Base-by-base conservation (phyloP, 2,797 vertebrate genomes). In the Microcaecilia unicolor region DNA sequence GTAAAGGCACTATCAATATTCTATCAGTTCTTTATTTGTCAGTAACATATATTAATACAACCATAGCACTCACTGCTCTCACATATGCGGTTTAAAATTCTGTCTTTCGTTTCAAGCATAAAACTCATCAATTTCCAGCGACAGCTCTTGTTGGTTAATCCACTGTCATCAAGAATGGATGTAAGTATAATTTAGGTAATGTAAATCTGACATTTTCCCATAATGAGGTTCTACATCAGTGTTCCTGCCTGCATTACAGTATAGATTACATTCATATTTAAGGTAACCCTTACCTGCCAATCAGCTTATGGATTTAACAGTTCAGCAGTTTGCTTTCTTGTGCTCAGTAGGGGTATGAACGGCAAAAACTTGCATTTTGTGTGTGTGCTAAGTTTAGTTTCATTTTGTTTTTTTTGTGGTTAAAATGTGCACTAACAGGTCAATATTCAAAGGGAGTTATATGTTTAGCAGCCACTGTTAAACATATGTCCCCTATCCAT, bases 101-200 rank as follows among this genome's bases (percentile, higher is more conserved):
- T 35, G 23, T 28, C 44, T 35, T 45, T 4, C 2, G 10, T 34
- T 37, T 48, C 18, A 30, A 44, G 28, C 29, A 5, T 31, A 24
- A 31, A 44, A 42, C 43, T 52, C 51, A 20, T 63, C 47, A 41
- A 44, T 50, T 52, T 30, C 27, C 9, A 19, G 44, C 44, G 23
- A 23, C 12, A 46, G 5, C 44, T 39, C 33, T 32, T 55, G 27
- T 26, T 28, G 41, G 33, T 34, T 44, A 44, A 49, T 46, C 33
- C 48, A 25, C 5, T 15, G 30, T 46, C 52, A 39, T 50, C 34
- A 37, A 32, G 22, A 20, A 11, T 14, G 43, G 51, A 47, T 50
- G 39, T 38, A 31, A 26, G 44, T 13, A 33, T 31, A 44, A 38
- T 41, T 38, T 31, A 41, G 55, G 21, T 41, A 22, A 28, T 31